phyloP scores from a whole-genome alignment of 2,888 invertebrate species.

The Yponomeuta cagnagella region DNA sequence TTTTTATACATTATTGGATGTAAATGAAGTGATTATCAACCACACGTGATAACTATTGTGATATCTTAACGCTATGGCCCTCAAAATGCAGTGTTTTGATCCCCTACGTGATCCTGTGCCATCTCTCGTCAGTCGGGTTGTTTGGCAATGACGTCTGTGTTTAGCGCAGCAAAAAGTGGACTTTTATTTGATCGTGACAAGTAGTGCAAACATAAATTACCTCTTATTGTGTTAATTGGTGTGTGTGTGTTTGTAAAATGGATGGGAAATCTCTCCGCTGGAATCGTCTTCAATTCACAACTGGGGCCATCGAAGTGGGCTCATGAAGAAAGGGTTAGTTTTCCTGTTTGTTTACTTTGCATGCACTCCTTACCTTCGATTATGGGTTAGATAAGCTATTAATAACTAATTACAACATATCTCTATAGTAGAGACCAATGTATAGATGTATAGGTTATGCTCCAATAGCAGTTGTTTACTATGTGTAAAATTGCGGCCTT shows the following conservation, averaged over 20 bases:
- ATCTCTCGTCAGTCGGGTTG: slow-evolving; percentile 73
- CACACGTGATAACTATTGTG: slow-evolving; percentile 69
- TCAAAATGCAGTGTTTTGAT: slow-evolving; percentile 65
- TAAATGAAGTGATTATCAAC: slow-evolving; percentile 62
- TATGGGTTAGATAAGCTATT: slow-evolving; percentile 33
- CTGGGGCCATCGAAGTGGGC: slow-evolving; percentile 68
- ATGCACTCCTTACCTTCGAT: slow-evolving; percentile 22
- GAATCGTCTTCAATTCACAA: slow-evolving; percentile 63
- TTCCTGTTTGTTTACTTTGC: slow-evolving; percentile 62
- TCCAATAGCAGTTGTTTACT: slow-evolving; percentile 42
- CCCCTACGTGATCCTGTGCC: slow-evolving; percentile 68
- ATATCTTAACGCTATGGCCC: slow-evolving; percentile 62
- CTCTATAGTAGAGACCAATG: slow-evolving; percentile 30
- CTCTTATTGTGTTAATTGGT: slow-evolving; percentile 62
- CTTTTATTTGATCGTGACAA: slow-evolving; percentile 73
- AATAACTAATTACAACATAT: slow-evolving; percentile 36
- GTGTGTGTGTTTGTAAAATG: slow-evolving; percentile 68
- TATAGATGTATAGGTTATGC: slow-evolving; percentile 49
- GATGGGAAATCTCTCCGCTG: slow-evolving; percentile 66
- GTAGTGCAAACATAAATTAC: slow-evolving; percentile 67
- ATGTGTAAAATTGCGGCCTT: slow-evolving; percentile 22
- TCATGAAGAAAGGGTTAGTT: slow-evolving; percentile 76
- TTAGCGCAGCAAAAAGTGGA: slow-evolving; percentile 75
- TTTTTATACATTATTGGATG: slow-evolving; percentile 66
- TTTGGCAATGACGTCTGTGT: slow-evolving; percentile 76